Percentiles rank a stretch among this genome's conserved stretches.
phyloP scores from a whole-genome alignment of 1,140 invertebrate species.

The Pomacea maculata region DNA sequence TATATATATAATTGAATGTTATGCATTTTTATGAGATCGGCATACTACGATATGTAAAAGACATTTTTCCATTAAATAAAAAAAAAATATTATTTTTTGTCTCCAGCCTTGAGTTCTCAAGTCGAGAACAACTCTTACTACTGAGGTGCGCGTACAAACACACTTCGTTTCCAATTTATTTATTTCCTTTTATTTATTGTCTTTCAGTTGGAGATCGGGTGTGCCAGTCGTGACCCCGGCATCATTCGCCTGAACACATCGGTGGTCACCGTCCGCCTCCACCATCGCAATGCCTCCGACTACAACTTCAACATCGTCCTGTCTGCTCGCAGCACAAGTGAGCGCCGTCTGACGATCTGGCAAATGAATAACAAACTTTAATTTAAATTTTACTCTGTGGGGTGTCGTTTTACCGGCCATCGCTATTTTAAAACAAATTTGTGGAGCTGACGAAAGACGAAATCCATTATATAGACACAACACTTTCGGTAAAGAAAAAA shows the following conservation, averaged over 20 bases:
- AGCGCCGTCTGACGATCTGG: neutral
- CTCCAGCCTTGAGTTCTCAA: neutral
- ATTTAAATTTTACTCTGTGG: too few species aligned
- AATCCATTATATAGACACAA: too few species aligned
- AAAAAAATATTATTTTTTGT: neutral
- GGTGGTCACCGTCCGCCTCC: conserved; percentile 22
- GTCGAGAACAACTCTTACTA: neutral
- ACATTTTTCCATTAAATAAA: too few species aligned
- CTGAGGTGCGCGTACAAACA: too few species aligned
- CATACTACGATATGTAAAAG: too few species aligned
- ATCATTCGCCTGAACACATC: conserved; percentile 24
- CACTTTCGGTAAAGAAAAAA: too few species aligned
- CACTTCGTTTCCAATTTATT: neutral
- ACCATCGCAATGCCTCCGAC: conserved; percentile 27
- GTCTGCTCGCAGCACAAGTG: conserved; percentile 21
- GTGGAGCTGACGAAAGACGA: too few species aligned
- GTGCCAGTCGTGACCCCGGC: conserved; percentile 27
- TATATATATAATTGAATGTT: too few species aligned
- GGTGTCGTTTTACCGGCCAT: too few species aligned
- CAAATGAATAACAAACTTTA: too few species aligned
- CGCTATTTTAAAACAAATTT: too few species aligned
- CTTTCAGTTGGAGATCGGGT: conserved; percentile 20
- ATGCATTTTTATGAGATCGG: too few species aligned
- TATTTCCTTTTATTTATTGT: neutral
- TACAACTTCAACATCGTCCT: conserved; percentile 30